Base-by-base conservation (phyloP, 1,140 invertebrate species). In the Pararge aegeria region DNA sequence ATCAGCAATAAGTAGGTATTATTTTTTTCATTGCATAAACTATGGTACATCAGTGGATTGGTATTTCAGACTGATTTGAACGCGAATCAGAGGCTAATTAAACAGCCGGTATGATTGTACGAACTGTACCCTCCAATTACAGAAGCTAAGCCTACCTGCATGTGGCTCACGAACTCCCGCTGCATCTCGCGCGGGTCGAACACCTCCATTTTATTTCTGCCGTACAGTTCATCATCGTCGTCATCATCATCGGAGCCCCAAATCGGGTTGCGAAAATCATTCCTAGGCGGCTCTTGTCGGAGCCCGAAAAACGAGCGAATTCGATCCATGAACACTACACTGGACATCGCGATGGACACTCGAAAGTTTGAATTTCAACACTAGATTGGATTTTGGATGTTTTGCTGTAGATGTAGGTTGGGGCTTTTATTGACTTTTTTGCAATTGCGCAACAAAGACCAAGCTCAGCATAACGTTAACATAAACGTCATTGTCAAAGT, bases 181-280 rank as follows among this genome's bases (percentile, higher is more conserved):
- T 89, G 86, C 10, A 89, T 42, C 13, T 80, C 75, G 15, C 71
- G 12, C 4, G 81, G 72, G 27, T 80, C 74, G 20, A 68, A 79
- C 10, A 67, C 46, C 5, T 79, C 70, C 13, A 86, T 75, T 24
- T 77, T 64, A 4, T 83, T 62, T 53, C 75, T 78, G 1, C 77
- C 65, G 38, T 87, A 89, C 2, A 87, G 66, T 58, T 86, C 81
- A 48, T 89, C 84, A 1, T 69, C 82, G 24, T 87, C 86, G 44
- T 87, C 85, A 56, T 89, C 82, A 55, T 89, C 86, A 54, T 87
- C 86, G 20, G 78, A 75, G 16, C 76, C 77, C 86, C 86, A 87
- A 50, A 89, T 89, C 6, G 86, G 86, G 66, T 89, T 89, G 18
- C 86, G 71, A 64, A 89, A 89, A 58, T 89, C 86, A 53, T 87